phyloP scores from a whole-genome alignment of 1,140 invertebrate genomes.

The Caenorhabditis elegans region WBcel235 BX284602.5:6581501-6582000 shows the following conservation, averaged over 20 bases:
- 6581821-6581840: background rate
- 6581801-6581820: background rate
- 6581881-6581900: background rate
- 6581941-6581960: background rate
- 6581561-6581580: no score
- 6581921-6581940: slow-evolving; percentile 17
- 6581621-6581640: no score
- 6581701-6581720: no score
- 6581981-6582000: background rate
- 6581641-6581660: no score
- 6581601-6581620: no score
- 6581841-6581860: background rate
- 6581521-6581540: no score
- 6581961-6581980: background rate
- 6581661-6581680: no score
- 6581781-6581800: background rate
- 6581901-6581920: slow-evolving; percentile 25
- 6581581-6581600: no score
- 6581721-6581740: no score
- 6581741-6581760: slow-evolving; percentile 12
- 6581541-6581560: no score
- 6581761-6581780: background rate
- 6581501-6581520: no score
- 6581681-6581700: no score
- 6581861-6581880: slow-evolving; percentile 12